Evolutionary conservation across 2,888 invertebrate genomes (phyloP).

Genomic region (Geophilus truncorum): DNA sequence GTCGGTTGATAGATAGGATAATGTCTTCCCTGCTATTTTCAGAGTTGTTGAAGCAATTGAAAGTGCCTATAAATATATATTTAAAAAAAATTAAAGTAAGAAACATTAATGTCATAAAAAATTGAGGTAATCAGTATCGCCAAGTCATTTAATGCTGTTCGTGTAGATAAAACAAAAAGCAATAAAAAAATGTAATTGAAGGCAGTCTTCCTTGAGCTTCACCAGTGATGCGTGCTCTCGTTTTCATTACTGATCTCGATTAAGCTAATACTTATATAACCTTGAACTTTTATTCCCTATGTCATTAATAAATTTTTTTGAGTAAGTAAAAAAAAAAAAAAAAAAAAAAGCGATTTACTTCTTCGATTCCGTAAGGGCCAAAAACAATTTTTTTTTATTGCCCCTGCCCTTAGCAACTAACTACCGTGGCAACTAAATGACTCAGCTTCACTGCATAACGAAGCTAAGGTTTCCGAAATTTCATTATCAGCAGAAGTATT

Average conservation of each 20-base stretch:
- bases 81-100: neutral
- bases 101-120: neutral
- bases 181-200: neutral
- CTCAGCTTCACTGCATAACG: neutral
- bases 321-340: neutral
- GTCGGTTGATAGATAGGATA: neutral
- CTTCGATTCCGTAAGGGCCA: neutral
- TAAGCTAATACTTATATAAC: neutral
- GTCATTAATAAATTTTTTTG: too few relatives aligned
- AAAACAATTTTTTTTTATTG: too few relatives aligned
- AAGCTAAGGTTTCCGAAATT: neutral
- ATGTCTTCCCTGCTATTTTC: conserved; percentile 22
- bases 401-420: too few relatives aligned
- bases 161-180: neutral
- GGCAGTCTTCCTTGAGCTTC: neutral
- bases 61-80: conserved; percentile 26
- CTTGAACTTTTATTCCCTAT: neutral
- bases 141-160: neutral
- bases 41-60: conserved; percentile 32
- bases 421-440: neutral
- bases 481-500: too few relatives aligned
- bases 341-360: neutral
- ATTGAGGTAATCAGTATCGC: neutral
- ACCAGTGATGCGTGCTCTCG: neutral
- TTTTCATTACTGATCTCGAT: neutral